Evolutionary conservation across 2,797 vertebrate genomes (phyloP), one percentile per base, ranked within the genome.

Genomic region (Tangara arthus): DNA sequence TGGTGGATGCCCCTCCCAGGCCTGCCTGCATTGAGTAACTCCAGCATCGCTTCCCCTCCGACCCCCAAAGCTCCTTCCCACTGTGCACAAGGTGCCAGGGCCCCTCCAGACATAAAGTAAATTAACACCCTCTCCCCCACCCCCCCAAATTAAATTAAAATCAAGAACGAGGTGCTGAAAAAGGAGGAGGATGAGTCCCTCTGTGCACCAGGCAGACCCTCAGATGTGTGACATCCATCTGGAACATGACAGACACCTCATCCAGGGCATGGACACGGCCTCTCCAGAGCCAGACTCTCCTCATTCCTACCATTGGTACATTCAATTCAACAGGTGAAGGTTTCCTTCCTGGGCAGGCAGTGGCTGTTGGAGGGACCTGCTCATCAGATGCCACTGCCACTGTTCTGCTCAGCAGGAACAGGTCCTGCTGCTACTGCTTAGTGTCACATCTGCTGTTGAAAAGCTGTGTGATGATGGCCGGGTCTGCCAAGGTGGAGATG

Each of bases 401-500:
- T 61, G 63, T 83, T 90, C 94, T 71, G 44, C 65, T 78, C 39
- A 65, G 93, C 89, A 95, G 93, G 82, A 60, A n/a, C 76, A 75
- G 22, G 44, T 46, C 93, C 47, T 35, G 71, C 82, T 66, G 88
- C 97, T 97, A 98, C 93, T 96, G 95, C 59, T 87, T 93, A n/a
- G 98, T 98, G 92, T 96, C 95, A 97, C 99, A 98, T 82, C 99
- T 98, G 97, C 98, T 98, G 84, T 95, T 97, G 97, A 99, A 99
- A 71, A 99, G 98, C 35, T 99, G 98, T 61, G 98, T 98, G 63
- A 99, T 98, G 72, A 99, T 98, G 0, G 98, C 97, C 0, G 98
- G 98, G 97, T 99, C 98, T 19, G 99, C 99, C 94, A 99, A 97
- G 18, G 99, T 99, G 76, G 99, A 99, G 59, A 97, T 96, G 87